These are phyloP conservation scores for Amiota mariae DNA, from an alignment of 2,888 invertebrate species.

Conservation along the genomic window DNA sequence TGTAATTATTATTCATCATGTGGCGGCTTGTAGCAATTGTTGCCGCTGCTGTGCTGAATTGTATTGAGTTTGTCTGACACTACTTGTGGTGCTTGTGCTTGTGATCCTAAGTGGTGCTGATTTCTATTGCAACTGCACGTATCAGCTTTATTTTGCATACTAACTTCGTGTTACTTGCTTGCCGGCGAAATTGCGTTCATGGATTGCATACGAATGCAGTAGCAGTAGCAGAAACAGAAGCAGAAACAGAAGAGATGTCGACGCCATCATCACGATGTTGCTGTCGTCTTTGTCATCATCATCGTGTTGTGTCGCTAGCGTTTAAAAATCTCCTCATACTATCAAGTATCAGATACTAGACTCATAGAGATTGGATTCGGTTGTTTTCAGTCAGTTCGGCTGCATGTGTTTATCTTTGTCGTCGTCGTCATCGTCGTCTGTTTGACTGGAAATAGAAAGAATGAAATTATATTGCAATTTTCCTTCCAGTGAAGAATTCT, in stretches of 20 bases:
- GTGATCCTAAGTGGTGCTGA: no score
- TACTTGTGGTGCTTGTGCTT: no score
- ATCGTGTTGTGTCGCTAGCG: not conserved
- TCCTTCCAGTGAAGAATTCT: constrained; percentile 40
- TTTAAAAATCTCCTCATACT: no score
- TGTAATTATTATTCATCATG: not conserved
- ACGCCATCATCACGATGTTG: not conserved
- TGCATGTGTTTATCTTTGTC: constrained; percentile 2
- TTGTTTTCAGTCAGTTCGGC: constrained; percentile 15
- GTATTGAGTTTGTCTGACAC: no score
- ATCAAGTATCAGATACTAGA: not conserved
- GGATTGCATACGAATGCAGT: constrained; percentile 45
- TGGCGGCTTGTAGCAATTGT: not conserved
- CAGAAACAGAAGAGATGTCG: not conserved
- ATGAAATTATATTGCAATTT: constrained; percentile 47
- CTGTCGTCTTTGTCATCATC: not conserved
- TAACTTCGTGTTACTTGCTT: constrained; percentile 51
- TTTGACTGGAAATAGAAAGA: not conserved
- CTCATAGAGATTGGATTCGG: not conserved
- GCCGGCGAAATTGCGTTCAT: constrained; percentile 60
- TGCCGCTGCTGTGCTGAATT: not conserved
- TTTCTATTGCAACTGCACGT: constrained; percentile 61
- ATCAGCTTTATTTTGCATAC: constrained; percentile 69
- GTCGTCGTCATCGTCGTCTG: not conserved
- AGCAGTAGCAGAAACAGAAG: no score